These are phyloP conservation scores for Bucorvus abyssinicus DNA, from an alignment of 2,797 vertebrate genomes.

Conservation along the genomic window DNA sequence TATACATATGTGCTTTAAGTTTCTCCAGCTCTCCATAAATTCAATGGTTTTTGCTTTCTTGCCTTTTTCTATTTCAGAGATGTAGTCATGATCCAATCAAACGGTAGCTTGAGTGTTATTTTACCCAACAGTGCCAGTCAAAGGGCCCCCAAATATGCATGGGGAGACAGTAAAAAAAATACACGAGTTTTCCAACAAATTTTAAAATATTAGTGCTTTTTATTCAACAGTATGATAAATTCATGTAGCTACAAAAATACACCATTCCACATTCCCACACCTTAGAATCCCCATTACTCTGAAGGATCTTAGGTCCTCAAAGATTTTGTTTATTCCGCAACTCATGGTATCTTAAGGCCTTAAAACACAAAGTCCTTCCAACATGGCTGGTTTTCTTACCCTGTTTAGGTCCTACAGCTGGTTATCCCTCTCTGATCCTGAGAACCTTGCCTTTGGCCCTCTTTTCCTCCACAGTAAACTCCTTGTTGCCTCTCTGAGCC, in stretches of 20 bases:
- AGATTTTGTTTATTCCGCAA: neutral
- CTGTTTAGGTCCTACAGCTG: neutral
- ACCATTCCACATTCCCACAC: neutral
- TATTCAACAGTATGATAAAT: neutral
- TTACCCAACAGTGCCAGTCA: neutral
- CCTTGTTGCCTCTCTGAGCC: neutral
- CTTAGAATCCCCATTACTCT: neutral
- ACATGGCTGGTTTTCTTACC: neutral
- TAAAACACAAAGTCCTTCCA: neutral
- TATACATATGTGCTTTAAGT: neutral
- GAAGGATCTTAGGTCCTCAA: neutral
- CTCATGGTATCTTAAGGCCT: neutral
- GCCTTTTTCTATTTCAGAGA: neutral
- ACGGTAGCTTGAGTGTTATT: neutral
- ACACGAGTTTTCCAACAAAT: neutral
- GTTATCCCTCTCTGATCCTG: neutral
- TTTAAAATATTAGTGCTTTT: neutral
- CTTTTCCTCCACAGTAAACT: neutral
- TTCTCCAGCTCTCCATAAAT: neutral
- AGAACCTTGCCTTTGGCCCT: neutral
- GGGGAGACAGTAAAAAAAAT: neutral
- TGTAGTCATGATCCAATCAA: neutral
- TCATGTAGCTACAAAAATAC: neutral
- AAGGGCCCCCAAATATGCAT: neutral
- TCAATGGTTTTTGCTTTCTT: rapidly evolving